Base-by-base conservation (phyloP, 2,797 vertebrate species). In the Harpagifer antarcticus region DNA sequence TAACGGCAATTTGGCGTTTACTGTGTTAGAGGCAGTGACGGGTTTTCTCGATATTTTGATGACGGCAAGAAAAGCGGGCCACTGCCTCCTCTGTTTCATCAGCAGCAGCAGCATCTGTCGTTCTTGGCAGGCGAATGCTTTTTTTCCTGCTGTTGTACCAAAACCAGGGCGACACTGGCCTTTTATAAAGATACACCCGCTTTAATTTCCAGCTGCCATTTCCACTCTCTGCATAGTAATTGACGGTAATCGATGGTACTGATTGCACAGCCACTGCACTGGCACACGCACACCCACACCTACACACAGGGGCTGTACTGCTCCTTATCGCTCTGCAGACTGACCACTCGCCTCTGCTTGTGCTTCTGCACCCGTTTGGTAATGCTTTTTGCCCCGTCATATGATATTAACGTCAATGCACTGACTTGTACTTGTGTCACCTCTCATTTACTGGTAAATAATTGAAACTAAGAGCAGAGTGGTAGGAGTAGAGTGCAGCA, bases 391-490 rank as follows among this genome's bases (percentile, higher is more conserved):
- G 82, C 81, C 69, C 82, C n/a, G 55, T 89, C 90, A 71, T 52
- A 76, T 85, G 71, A 76, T 82, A 79, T 91, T 86, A 90, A 75
- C 27, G 68, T 92, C 84, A 75, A 81, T 40, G 62, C 76, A 42
- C 79, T 7, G 78, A 69, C 72, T 79, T 74, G 64, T 72, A 62
- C 78, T 89, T 81, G 74, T 91, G 89, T 91, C 90, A 87, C 89
- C 72, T 91, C 85, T 87, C 75, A 62, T 91, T 92, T 86, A 59
- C 81, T 78, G 63, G 74, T 93, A 72, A 92, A 93, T 93, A 90
- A 93, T 93, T 91, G 65, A 93, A 86, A 72, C 80, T 71, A 76
- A 84, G 81, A 89, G 82, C 83, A 42, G 73, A 78, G 88, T 53
- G 52, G 59, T 42, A 48, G 16, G 55, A 73, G 68, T 55, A 65